phyloP scores from a whole-genome alignment of 1,140 invertebrate species.

The Lanistes nyassanus region DNA sequence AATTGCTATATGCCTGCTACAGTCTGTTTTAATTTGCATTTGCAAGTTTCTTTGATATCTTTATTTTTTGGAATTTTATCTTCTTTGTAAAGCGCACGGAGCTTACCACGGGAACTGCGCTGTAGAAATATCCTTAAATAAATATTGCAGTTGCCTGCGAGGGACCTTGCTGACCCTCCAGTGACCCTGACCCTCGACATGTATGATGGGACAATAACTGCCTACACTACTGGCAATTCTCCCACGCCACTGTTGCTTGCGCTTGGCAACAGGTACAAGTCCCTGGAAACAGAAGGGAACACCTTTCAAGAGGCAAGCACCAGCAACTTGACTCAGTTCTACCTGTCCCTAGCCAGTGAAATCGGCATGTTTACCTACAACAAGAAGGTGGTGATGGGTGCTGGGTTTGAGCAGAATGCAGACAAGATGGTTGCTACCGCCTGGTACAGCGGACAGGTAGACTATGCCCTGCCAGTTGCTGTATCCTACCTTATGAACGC shows the following conservation, averaged over 20 bases:
- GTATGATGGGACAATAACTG: constrained; percentile 12
- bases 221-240: constrained; percentile 13
- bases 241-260: too few relatives aligned
- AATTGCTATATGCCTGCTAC: too few relatives aligned
- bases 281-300: background rate
- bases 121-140: too few relatives aligned
- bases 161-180: constrained; percentile 51
- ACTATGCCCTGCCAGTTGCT: too few relatives aligned
- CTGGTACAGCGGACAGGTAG: too few relatives aligned
- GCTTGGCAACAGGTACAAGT: background rate
- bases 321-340: constrained; percentile 18
- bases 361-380: too few relatives aligned
- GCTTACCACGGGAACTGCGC: too few relatives aligned
- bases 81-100: too few relatives aligned
- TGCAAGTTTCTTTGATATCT: too few relatives aligned
- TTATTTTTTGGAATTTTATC: too few relatives aligned
- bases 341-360: background rate
- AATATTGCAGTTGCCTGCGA: constrained; percentile 27
- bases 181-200: constrained; percentile 42
- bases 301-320: background rate
- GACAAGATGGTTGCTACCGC: background rate
- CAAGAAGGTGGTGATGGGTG: constrained; percentile 34
- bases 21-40: too few relatives aligned
- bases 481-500: constrained; percentile 72
- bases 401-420: constrained; percentile 30